Percentiles rank a stretch among this genome's conserved stretches.
These are phyloP conservation scores for Petrocephalus microphthalmus DNA, from an alignment of 2,113 vertebrate genomes.

Conservation along the genomic window DNA sequence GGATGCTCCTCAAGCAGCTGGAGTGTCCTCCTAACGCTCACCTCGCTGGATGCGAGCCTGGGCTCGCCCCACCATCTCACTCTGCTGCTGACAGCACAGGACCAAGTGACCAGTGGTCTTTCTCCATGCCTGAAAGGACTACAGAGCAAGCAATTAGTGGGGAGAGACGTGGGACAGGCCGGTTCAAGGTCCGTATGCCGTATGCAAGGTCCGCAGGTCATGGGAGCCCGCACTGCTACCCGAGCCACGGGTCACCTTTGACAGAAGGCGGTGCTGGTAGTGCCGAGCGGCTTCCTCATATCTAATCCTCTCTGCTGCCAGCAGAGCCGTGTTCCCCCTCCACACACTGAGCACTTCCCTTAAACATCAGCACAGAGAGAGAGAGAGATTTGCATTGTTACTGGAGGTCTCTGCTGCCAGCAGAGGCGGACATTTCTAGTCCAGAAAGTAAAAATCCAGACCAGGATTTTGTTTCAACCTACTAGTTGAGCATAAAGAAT, in stretches of 20 bases:
- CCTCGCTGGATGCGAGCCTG: slow-evolving; percentile 55
- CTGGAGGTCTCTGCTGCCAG: neutral
- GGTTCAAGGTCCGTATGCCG: neutral
- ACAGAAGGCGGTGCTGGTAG: slow-evolving; percentile 49
- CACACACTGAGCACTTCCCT: slow-evolving; percentile 59
- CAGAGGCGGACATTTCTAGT: no score
- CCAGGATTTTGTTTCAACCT: no score
- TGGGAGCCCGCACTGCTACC: neutral
- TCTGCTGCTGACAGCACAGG: slow-evolving; percentile 50
- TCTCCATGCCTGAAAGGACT: slow-evolving; percentile 67
- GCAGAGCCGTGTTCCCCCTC: slow-evolving; percentile 56
- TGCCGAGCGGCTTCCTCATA: slow-evolving; percentile 52
- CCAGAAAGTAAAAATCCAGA: no score
- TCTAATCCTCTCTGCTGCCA: slow-evolving; percentile 37
- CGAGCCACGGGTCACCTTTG: slow-evolving; percentile 59
- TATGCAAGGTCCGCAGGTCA: no score
- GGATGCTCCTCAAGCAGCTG: neutral
- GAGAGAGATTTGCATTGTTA: neutral
- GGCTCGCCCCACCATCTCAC: slow-evolving; percentile 48
- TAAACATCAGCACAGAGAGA: slow-evolving; percentile 12
- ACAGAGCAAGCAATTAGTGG: neutral
- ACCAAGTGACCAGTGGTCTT: slow-evolving; percentile 34
- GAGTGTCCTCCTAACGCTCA: slow-evolving; percentile 34
- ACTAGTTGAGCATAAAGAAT: no score
- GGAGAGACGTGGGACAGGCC: neutral